Evolutionary conservation across 2,888 invertebrate species (phyloP).

Genomic region (Helobdella robusta): DNA sequence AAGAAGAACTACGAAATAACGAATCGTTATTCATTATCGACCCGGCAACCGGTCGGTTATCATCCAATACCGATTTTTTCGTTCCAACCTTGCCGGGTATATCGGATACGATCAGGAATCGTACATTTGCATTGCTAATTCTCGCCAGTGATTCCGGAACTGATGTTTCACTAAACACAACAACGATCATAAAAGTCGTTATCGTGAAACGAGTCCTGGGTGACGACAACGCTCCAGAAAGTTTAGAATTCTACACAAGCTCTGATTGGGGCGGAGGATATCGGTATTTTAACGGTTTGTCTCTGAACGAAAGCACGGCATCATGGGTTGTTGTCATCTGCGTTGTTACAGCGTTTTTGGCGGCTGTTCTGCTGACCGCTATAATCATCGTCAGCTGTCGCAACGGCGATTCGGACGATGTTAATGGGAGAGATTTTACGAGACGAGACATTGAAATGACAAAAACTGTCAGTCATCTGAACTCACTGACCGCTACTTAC

Average conservation of each 20-base stretch:
- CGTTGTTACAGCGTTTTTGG: slow-evolving; percentile 19
- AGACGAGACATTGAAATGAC: slow-evolving; percentile 2
- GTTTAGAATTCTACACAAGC: slow-evolving; percentile 12
- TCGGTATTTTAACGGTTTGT: no score
- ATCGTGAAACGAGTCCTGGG: slow-evolving; percentile 17
- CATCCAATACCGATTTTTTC: slow-evolving; percentile 26
- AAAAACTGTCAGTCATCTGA: background rate
- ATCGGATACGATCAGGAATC: slow-evolving; percentile 6
- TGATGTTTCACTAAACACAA: slow-evolving; percentile 14
- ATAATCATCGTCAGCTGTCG: slow-evolving; percentile 18
- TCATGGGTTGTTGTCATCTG: slow-evolving; percentile 22
- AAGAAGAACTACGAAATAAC: slow-evolving; percentile 16
- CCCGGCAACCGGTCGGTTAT: slow-evolving; percentile 28
- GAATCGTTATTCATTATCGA: slow-evolving; percentile 29
- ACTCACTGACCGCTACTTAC: slow-evolving; percentile 11
- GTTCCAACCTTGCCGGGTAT: background rate
- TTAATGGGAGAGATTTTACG: background rate
- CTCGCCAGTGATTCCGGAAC: slow-evolving; percentile 28
- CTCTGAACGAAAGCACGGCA: slow-evolving; percentile 2
- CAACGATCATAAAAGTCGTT: slow-evolving; percentile 26
- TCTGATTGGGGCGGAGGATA: background rate
- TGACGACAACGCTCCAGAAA: background rate
- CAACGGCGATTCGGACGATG: background rate
- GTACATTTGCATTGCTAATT: slow-evolving; percentile 26
- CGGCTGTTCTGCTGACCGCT: slow-evolving; percentile 23